Evolutionary conservation across 1,140 invertebrate species (phyloP), one percentile per base, ranked within the genome.

Genomic region (Gryllus bimaculatus): DNA sequence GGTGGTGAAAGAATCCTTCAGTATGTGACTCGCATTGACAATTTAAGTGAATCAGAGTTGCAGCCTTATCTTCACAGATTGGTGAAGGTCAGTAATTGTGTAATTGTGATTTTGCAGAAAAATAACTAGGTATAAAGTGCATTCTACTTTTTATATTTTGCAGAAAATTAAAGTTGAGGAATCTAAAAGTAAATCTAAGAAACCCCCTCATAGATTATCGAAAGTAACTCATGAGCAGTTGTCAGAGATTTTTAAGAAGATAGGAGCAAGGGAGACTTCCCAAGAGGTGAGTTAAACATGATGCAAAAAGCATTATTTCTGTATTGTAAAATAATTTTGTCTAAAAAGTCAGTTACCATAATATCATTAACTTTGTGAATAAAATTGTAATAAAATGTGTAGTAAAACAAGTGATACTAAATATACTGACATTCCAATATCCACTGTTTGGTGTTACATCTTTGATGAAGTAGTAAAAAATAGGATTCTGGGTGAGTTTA

Each of bases 241-340:
- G 78, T 93, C 93, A 0, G 92, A 95, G 82, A 98, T 98, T 83
- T 95, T 98, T 82, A 95, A 94, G 84, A 93, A 97, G 83, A 97
- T 98, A 82, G 95, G 95, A 39, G 94, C 92, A 18, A 96, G 95
- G 84, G 93, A 96, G 81, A 93, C 94, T 81, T 94, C 94, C 5
- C 92, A 93, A 85, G 94, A 96, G 84, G 90, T 91, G 84, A 54
- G 76, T 79, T 66, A 10, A 66, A 49, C 5, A 76, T 76, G 75
- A 20, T 21, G 10, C 10, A 73, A 15, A n/a, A n/a, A 13, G n/a
- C n/a, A 73, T 47, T 76, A 2, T 76, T 47, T 76, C 75, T 39
- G 5, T 39, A 2, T 39, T 39, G 26, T 39, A 39, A 39, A 39
- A 39, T 39, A 39, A 39, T 39, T 39, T 39, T 39, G 26, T 39